Evolutionary conservation across 1,140 invertebrate genomes (phyloP), one percentile per base, ranked within the genome.

Genomic region (Forficula auricularia): DNA sequence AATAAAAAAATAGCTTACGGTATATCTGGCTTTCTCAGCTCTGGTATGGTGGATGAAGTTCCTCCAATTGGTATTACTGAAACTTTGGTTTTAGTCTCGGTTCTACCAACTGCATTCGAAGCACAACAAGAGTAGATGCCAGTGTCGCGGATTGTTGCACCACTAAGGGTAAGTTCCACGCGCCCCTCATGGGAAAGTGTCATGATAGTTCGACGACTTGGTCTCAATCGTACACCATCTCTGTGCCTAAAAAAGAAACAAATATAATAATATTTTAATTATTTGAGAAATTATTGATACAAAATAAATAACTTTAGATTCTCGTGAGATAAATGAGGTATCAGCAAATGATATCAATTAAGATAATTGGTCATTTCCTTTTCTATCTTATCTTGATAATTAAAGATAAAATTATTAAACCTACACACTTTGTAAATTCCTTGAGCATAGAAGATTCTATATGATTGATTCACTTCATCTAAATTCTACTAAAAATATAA

Each of bases 41-140:
- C 54, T 37, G 56, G 58, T 30, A 34, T 42, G 15, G 15, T 45
- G 42, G 36, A 22, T 20, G 46, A 19, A 54, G n/a, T 57, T 54
- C n/a, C n/a, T n/a, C n/a, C n/a, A n/a, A n/a, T n/a, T n/a, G n/a
- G n/a, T n/a, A n/a, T n/a, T n/a, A n/a, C n/a, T n/a, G n/a, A n/a
- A n/a, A 92, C 72, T 30, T 71, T 71, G 12, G 77, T 77, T 9
- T 67, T 72, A 3, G 75, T 84, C 50, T 84, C 80, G 3, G 73
- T 69, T 53, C 73, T 65, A 19, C 90, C 90, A 3, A 91, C 75
- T 48, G 81, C 77, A 59, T 95, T 95, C 6, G 72, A 75, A 2
- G 88, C 89, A 0, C 76, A 74, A 48, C 86, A 91, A 0, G 73
- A 78, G 58, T 95, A 97, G n/a, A 77, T 66, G 10, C 89, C 91